Evolutionary conservation across 2,888 invertebrate species (phyloP), one percentile per base, ranked within the genome.

Genomic region (Agrotis segetum): DNA sequence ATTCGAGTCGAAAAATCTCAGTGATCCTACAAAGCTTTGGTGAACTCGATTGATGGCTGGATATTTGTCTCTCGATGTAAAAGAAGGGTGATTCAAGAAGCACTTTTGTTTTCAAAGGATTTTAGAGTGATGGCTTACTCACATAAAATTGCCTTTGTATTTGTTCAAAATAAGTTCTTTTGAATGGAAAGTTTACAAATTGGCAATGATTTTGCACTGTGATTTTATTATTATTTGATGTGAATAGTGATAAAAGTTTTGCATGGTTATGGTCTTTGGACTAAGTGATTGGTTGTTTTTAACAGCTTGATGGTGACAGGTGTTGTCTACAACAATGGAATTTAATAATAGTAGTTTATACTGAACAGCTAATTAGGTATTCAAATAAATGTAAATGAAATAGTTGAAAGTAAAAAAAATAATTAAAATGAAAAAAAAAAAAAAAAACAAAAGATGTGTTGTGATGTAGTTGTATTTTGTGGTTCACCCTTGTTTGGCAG

Each of bases 1-100:
- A 79, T 47, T 17, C 14, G 19, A 69, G 11, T 66, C 24, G 40
- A 68, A 64, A 61, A 40, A 66, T 75, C 70, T 53, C 40, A 64
- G 60, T 47, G 60, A 68, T 67, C 55, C 50, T 49, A 65, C 62
- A 72, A 66, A 72, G 47, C 52, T 46, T 29, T 50, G 44, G 47
- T 3, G 46, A 34, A 63, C 14, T 65, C 34, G 50, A 75, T 81
- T 71, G 50, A 81, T 73, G 21, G 9, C 19, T 63, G 17, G 58
- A 11, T 55, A 81, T 75, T 81, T 84, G 67, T 75, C 67, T 55
- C 46, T 52, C 50, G 21, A 77, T 71, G 67, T 67, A 49, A 65
- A 62, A 55, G 24, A 71, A 56, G 67, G 58, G 55, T 74, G n/a
- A 71, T 69, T 71, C 66, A 74, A 65, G 4, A 44, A 65, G 50